A percentile compares a stretch with the other conserved stretches of the same genome.
Conservation (phyloP, 2,797 vertebrate genomes). For the Spinus olivaceus region DNA sequence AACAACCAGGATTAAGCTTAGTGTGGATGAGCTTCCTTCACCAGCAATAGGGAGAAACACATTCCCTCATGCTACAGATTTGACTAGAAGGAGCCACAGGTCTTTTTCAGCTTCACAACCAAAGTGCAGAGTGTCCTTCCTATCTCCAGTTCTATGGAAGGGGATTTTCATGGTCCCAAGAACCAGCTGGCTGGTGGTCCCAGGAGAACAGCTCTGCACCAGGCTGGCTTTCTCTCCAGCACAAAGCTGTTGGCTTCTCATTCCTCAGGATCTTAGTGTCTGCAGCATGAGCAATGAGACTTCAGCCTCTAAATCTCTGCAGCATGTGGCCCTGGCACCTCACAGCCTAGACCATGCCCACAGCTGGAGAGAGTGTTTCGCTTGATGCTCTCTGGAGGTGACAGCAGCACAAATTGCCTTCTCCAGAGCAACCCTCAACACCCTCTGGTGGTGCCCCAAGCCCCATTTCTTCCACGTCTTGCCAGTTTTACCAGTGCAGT, state of each 20-base stretch:
- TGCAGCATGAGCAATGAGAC: not conserved
- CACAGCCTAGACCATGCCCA: rapidly evolving
- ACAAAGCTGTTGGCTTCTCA: not conserved
- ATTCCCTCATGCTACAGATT: rapidly evolving
- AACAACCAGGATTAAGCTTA: not conserved
- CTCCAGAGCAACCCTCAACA: not conserved
- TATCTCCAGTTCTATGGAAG: not conserved
- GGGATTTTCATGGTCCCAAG: not conserved
- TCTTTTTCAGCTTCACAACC: not conserved
- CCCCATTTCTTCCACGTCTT: not conserved
- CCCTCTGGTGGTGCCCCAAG: not conserved
- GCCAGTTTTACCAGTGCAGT: not conserved
- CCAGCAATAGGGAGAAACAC: rapidly evolving
- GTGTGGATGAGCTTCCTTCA: not conserved
- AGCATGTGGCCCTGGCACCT: rapidly evolving
- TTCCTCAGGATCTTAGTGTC: not conserved
- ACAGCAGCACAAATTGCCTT: not conserved
- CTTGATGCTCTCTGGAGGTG: not conserved
- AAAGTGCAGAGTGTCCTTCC: not conserved
- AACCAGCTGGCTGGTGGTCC: rapidly evolving
- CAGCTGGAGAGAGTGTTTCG: not conserved
- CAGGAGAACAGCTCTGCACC: not conserved
- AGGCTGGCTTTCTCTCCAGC: not conserved
- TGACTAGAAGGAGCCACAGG: not conserved
- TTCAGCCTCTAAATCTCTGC: not conserved